Evolutionary conservation across 2,888 invertebrate genomes (phyloP).

Genomic region (Himalopsyche anomala): DNA sequence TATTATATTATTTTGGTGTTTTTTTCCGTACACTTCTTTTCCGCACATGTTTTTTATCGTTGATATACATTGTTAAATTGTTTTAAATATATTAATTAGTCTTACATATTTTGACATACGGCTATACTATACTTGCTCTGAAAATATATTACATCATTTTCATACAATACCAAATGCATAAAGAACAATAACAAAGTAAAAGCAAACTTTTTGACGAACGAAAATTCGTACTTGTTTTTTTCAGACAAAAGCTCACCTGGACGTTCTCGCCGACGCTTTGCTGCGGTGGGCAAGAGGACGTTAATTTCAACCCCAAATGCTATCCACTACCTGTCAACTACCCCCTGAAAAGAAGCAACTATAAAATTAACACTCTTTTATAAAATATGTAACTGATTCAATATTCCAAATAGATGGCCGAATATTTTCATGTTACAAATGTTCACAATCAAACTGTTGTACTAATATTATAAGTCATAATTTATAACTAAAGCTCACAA

Average conservation of each 20-base stretch:
- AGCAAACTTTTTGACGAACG: no score
- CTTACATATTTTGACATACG: no score
- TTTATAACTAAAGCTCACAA: conserved; percentile 19
- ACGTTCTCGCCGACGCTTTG: conserved; percentile 95
- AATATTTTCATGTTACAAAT: conserved; percentile 23
- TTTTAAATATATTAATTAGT: no score
- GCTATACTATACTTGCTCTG: no score
- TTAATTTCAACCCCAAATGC: conserved; percentile 73
- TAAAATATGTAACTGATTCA: not conserved
- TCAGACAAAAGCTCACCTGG: conserved; percentile 97
- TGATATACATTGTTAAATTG: no score
- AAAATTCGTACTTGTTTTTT: conserved; percentile 68
- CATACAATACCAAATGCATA: no score
- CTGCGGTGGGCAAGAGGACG: conserved; percentile 96
- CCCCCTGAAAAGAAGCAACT: not conserved
- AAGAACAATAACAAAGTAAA: no score
- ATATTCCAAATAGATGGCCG: conserved; percentile 9
- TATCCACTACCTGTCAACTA: conserved; percentile 64
- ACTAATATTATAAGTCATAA: not conserved
- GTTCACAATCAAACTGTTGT: conserved; percentile 41
- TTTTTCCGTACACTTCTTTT: no score
- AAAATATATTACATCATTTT: no score
- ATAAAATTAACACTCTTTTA: not conserved
- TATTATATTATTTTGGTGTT: no score
- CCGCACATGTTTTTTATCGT: no score